Evolutionary conservation across 2,888 invertebrate species (phyloP), one percentile per base, ranked within the genome.

Genomic region (Caenorhabditis panamensis): DNA sequence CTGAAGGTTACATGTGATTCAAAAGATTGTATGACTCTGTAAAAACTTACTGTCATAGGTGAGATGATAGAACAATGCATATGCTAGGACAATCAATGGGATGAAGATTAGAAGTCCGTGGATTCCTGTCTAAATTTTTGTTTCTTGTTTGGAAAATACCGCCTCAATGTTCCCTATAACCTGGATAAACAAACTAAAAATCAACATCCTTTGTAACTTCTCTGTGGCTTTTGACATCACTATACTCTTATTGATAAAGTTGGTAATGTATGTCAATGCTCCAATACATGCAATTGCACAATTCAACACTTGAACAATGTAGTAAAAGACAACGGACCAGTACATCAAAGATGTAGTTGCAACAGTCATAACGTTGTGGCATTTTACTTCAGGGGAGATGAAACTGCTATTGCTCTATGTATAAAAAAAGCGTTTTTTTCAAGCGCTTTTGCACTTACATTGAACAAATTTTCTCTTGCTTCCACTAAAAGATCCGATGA

Each of bases 101-200:
- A 31, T 31, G 31, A 31, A 31, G 9, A 31, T 31, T 31, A 31
- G 31, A 31, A 47, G 6, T n/a, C 18, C 47, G 28, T 28, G 54
- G n/a, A 54, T n/a, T 1, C 3, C 9, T 1, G 28, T n/a, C 54
- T 54, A 16, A 51, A 51, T 1, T 24, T 31, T 31, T 31, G 18
- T 47, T 18, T 18, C 3, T 11, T 18, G 47, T n/a, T 4, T 3
- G n/a, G n/a, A n/a, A n/a, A n/a, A n/a, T n/a, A n/a, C n/a, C n/a
- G n/a, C n/a, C n/a, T n/a, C n/a, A n/a, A n/a, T 22, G 49, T 49
- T 24, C 24, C n/a, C n/a, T n/a, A n/a, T n/a, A 3, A 56, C 56
- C 56, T 56, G 56, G 4, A 58, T 16, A 22, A 58, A 20, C 9
- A 58, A 20, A 22, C 36, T 58, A 36, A 20, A 18, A 20, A 58